A percentile compares a stretch with the other conserved stretches of the same genome.
Conservation (phyloP, 2,113 vertebrate genomes). For the Lycocorax pyrrhopterus region DNA sequence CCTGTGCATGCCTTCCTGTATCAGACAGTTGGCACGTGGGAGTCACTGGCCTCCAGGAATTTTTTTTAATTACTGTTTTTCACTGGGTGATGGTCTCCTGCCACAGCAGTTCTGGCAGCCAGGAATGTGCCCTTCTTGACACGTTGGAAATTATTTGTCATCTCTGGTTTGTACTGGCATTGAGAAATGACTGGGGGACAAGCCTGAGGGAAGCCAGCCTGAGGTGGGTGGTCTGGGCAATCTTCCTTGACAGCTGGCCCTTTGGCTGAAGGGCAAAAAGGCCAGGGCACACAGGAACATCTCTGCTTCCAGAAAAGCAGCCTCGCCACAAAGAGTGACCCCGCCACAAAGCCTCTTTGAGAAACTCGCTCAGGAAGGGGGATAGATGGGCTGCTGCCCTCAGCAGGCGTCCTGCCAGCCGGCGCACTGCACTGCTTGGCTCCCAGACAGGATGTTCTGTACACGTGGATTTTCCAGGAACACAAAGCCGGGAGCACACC, state of each 20-base stretch:
- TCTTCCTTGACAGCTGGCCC: neutral
- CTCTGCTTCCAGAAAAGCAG: neutral
- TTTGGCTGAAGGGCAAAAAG: neutral
- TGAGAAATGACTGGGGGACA: neutral
- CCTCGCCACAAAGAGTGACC: neutral
- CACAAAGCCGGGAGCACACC: neutral
- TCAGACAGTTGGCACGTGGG: neutral
- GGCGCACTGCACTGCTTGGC: fast-evolving
- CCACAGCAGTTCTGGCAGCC: neutral
- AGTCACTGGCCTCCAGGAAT: neutral
- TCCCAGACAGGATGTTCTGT: neutral
- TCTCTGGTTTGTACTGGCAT: neutral
- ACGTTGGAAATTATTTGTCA: neutral
- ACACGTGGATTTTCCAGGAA: neutral
- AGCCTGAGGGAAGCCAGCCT: neutral
- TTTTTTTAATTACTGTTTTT: neutral
- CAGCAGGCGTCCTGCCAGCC: neutral
- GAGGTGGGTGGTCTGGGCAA: neutral
- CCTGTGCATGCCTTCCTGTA: neutral
- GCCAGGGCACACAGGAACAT: neutral
- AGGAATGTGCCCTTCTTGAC: neutral
- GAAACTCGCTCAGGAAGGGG: neutral
- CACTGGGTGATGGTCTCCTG: neutral
- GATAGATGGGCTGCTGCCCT: neutral
- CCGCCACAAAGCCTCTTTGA: neutral